Evolutionary conservation across 1,140 invertebrate genomes (phyloP), one percentile per base, ranked within the genome.

Genomic region (Pectinophora gossypiella): DNA sequence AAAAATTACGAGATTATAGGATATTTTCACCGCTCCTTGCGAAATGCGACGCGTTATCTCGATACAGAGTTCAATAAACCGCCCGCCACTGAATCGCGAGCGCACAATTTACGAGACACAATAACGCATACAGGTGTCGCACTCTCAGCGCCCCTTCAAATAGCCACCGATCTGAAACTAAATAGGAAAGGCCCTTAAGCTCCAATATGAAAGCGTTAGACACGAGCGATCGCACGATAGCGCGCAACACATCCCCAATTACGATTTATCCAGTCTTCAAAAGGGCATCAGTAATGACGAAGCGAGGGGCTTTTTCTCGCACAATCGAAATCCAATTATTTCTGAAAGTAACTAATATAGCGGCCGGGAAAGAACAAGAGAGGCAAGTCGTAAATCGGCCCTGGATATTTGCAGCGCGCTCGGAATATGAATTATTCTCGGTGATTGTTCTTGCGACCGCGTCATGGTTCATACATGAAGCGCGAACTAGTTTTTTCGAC

Each of bases 381-480:
- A 52, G 48, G 58, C 56, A 54, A 48, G 56, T 60, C 70, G 69
- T 84, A 81, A 82, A 82, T 84, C 76, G 65, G 56, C 52, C 49
- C 64, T 66, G 72, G 77, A 74, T 80, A 78, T 84, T 87, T 80
- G 78, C 81, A 77, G 85, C 76, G 82, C 85, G 83, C 79, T 79
- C 75, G 63, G 81, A 87, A 85, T 85, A 89, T 89, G 81, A 89
- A 88, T 87, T 87, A 88, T 88, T 88, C 84, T 64, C 65, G 55
- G 61, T 76, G 76, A 83, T 85, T 82, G 83, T 85, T 85, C 79
- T 78, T 81, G 76, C 69, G 64, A 64, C 64, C 65, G 64, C 72
- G 70, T 76, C 83, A 86, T 87, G 84, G 83, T 87, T 89, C 85
- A 88, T 85, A 87, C 84, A 86, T 87, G 82, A 88, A 82, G 70